Evolutionary conservation across 2,797 vertebrate species (phyloP), one percentile per base, ranked within the genome.

Genomic region (Taeniopygia guttata): DNA sequence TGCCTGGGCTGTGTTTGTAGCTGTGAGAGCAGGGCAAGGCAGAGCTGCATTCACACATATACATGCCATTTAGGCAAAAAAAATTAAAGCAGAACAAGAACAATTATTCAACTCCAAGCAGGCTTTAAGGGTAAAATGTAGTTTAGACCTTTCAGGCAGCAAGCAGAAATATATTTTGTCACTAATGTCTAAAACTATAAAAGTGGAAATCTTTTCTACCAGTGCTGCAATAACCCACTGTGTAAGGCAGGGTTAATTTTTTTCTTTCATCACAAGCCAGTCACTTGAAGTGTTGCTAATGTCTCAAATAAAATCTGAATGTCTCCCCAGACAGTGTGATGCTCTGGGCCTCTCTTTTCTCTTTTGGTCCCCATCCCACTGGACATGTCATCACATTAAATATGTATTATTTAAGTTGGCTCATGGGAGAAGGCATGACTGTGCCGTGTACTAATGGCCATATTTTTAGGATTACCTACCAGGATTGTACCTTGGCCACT

Each of bases 241-340:
- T 84, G 72, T 63, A 93, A 92, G 72, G 36, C 67, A 85, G 90
- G 58, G 87, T 93, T 96, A 93, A 89, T 63, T 90, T 93, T 96
- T 82, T 54, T 76, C 72, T 95, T 95, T 95, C 80, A 84, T 93
- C 80, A 67, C 30, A 77, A 87, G 73, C 51, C 85, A 93, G 38
- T 93, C 52, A 59, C 75, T 94, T 58, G 68, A 85, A 91, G 59
- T 82, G 80, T 78, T 91, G 73, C 13, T 94, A 91, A 89, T 63
- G 46, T 77, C 64, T 91, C 91, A 95, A 95, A 96, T 88, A 34
- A 96, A 96, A 91, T 76, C 91, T 48, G 19, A 93, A 38, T 52
- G 45, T 81, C 45, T 96, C 48, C n/a, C 40, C 54, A 74, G 69
- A 45, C 73, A 20, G 3, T 14, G 15, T 66, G 72, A 45, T 91